Evolutionary conservation across 2,888 invertebrate genomes (phyloP).

Genomic region (Drosophila rellima): DNA sequence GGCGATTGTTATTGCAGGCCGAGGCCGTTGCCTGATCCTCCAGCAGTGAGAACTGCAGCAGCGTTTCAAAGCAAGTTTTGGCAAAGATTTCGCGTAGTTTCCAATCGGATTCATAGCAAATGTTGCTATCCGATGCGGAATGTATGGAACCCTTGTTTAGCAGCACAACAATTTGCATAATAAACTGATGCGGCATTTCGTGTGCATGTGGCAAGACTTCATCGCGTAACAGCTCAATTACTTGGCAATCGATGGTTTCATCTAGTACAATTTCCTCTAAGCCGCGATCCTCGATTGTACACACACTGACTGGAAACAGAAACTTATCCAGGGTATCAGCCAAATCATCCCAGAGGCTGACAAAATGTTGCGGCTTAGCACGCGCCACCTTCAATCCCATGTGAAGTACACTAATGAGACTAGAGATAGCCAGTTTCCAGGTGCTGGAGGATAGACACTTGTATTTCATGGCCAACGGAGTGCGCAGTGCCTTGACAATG

Average conservation of each 20-base stretch:
- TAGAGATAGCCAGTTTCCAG: slow-evolving; percentile 93
- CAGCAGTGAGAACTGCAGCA: slow-evolving; percentile 95
- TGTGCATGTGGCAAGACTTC: slow-evolving; percentile 93
- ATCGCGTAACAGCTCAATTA: slow-evolving; percentile 92
- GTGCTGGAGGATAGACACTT: slow-evolving; percentile 92
- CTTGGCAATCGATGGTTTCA: slow-evolving; percentile 93
- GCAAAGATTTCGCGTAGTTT: slow-evolving; percentile 97
- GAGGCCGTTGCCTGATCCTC: slow-evolving; percentile 87
- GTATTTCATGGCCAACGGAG: slow-evolving; percentile 93
- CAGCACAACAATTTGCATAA: slow-evolving; percentile 92
- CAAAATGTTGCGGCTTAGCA: slow-evolving; percentile 90
- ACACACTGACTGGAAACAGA: slow-evolving; percentile 91
- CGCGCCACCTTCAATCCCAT: slow-evolving; percentile 95
- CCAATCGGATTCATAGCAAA: slow-evolving; percentile 91
- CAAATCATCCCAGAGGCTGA: slow-evolving; percentile 94
- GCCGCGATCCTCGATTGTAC: slow-evolving; percentile 87
- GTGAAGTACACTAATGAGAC: slow-evolving; percentile 91
- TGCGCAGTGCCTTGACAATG: slow-evolving; percentile 89
- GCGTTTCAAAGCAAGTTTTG: slow-evolving; percentile 97
- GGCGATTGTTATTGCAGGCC: slow-evolving; percentile 86
- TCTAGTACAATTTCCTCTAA: slow-evolving; percentile 88
- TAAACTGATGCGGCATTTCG: slow-evolving; percentile 92
- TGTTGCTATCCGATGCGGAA: slow-evolving; percentile 89
- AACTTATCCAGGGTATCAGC: slow-evolving; percentile 95
- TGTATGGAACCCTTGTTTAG: slow-evolving; percentile 95